Percentiles rank a stretch among this genome's conserved stretches.
These are phyloP conservation scores for Callorhinus ursinus DNA, from an alignment of 2,113 vertebrate species.

Conservation along the genomic window DNA sequence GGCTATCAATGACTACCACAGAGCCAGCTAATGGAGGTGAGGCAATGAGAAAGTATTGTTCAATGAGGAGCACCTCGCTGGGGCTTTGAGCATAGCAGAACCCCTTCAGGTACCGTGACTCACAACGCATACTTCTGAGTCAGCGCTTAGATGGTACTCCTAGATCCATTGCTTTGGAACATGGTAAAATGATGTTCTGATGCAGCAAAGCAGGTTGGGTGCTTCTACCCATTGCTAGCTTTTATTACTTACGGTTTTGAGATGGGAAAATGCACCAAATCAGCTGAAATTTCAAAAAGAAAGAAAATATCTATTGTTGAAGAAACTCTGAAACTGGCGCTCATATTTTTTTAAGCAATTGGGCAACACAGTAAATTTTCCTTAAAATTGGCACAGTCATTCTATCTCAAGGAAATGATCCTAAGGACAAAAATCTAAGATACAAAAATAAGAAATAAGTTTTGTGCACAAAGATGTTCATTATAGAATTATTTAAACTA, in stretches of 20 bases:
- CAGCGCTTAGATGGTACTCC: background rate
- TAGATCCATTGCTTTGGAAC: background rate
- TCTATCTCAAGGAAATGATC: constrained; percentile 11
- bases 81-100: background rate
- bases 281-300: constrained; percentile 8
- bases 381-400: constrained; percentile 7
- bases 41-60: background rate
- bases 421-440: background rate
- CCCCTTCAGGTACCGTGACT: background rate
- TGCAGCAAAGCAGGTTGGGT: background rate
- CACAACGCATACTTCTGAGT: background rate
- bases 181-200: background rate
- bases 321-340: background rate
- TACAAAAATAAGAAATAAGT: background rate
- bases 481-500: constrained; percentile 22
- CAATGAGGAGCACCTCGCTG: background rate
- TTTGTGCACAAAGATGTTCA: background rate
- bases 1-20: background rate
- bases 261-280: background rate
- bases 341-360: background rate
- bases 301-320: background rate
- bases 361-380: background rate
- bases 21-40: constrained; percentile 25
- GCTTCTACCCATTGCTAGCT: background rate
- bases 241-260: background rate